Evolutionary conservation across 2,888 invertebrate genomes (phyloP).

Genomic region (Scelioninae gen. 2): DNA sequence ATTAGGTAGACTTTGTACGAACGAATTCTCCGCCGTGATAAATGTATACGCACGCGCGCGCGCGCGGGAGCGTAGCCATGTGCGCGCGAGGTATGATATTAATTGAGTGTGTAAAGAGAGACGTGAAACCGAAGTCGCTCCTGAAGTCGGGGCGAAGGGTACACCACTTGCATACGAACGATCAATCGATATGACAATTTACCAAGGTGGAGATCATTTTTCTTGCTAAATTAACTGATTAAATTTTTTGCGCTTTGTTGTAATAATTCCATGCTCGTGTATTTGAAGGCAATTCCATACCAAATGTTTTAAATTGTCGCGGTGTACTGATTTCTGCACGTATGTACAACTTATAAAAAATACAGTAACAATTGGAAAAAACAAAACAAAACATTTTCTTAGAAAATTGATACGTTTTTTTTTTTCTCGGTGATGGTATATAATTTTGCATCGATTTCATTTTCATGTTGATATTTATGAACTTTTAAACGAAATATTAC

Average conservation of each 20-base stretch:
- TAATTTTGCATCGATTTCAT: conserved; percentile 25
- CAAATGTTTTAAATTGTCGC: too few relatives aligned
- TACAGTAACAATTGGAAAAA: too few relatives aligned
- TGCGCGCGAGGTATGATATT: conserved; percentile 48
- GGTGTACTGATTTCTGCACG: too few relatives aligned
- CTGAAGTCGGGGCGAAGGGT: conserved; percentile 27
- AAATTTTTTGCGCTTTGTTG: too few relatives aligned
- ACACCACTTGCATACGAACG: conserved; percentile 15
- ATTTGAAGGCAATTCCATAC: too few relatives aligned
- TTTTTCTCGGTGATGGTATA: too few relatives aligned
- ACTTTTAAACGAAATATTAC: conserved; percentile 17
- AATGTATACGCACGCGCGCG: conserved; percentile 22
- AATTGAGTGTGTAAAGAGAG: conserved; percentile 49
- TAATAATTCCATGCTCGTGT: too few relatives aligned
- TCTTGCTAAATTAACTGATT: conserved; percentile 67
- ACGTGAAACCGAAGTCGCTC: conserved; percentile 37
- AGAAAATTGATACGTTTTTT: too few relatives aligned
- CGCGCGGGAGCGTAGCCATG: conserved; percentile 42
- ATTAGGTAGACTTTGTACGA: conserved; percentile 27
- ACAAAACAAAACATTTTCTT: too few relatives aligned
- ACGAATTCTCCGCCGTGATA: conserved; percentile 22
- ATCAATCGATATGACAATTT: too few relatives aligned
- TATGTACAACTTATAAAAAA: too few relatives aligned
- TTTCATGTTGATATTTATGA: conserved; percentile 8
- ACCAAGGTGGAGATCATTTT: conserved; percentile 56